Evolutionary conservation across 1,140 invertebrate species (phyloP), one percentile per base, ranked within the genome.

Genomic region (Drosophila parabipectinata): DNA sequence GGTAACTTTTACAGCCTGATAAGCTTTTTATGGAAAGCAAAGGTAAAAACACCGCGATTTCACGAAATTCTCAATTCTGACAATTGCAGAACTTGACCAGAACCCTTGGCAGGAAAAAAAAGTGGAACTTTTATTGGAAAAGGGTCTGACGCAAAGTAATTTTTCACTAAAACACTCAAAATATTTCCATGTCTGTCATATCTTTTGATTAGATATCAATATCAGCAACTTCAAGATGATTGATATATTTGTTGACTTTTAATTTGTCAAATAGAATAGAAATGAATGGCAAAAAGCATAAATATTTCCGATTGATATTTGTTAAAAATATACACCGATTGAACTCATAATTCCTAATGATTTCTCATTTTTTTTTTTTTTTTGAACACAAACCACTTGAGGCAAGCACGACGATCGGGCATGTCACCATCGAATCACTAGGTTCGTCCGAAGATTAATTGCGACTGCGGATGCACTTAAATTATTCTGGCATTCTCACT

Each of bases 201-300:
- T 81, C 75, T 69, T 75, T 76, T 63, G 76, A 88, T 88, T 79
- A 88, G 84, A 88, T 88, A 88, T 84, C 68, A 63, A 73, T 84
- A 79, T 73, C 81, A 76, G 63, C 55, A 56, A 69, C 52, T 62
- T 48, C 55, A 61, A 62, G 50, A 84, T 79, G 80, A 84, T 84
- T 71, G 82, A 87, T 85, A 82, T 64, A 64, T 52, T 64, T 48
- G 32, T 39, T 71, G 56, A 48, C 64, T 69, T 55, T 64, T 45
- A 44, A 71, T 79, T 79, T 71, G 72, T 79, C 68, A 72, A 66
- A 63, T 71, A 30, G 50, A 68, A 61, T 60, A 53, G 34, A 57
- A 68, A 54, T 68, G 10, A 41, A 28, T n/a, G 44, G 3, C 18
- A 39, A n/a, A n/a, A 62, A 72, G 14, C 48, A 48, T 63, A 15